A percentile compares a stretch with the other conserved stretches of the same genome.
Evolutionary conservation across 2,113 vertebrate species (phyloP).

Genomic region (Bungarus multicinctus): DNA sequence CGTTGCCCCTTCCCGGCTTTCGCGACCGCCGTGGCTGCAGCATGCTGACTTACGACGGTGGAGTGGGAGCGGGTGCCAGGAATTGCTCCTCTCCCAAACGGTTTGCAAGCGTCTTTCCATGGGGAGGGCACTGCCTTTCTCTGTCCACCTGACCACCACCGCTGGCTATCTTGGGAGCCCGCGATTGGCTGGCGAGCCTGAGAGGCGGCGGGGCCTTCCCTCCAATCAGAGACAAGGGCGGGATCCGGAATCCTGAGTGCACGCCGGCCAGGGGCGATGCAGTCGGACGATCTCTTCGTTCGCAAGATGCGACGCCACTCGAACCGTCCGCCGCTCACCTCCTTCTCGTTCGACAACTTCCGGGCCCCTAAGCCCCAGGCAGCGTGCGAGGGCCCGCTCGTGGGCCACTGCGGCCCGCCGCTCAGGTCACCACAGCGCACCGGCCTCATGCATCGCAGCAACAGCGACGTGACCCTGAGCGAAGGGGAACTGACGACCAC

Average conservation of each 20-base stretch:
- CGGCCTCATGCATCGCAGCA: constrained; percentile 81
- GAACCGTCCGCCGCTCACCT: constrained; percentile 68
- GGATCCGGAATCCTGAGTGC: not conserved
- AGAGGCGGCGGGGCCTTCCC: no score
- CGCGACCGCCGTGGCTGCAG: rapidly evolving
- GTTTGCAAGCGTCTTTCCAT: not conserved
- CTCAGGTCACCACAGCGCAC: constrained; percentile 64
- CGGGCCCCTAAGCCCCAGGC: constrained; percentile 73
- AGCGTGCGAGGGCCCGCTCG: not conserved
- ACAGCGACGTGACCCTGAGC: constrained; percentile 81
- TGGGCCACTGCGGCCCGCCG: constrained; percentile 52
- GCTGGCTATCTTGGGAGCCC: rapidly evolving
- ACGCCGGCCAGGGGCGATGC: constrained; percentile 67
- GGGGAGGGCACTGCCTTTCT: not conserved
- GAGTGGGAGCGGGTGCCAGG: not conserved
- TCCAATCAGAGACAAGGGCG: not conserved
- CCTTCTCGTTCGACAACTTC: constrained; percentile 74
- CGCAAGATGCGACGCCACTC: constrained; percentile 85
- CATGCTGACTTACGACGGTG: not conserved
- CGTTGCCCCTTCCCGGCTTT: not conserved
- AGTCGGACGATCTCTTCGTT: constrained; percentile 90
- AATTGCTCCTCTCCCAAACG: not conserved
- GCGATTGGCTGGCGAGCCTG: not conserved
- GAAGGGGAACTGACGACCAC: constrained; percentile 64
- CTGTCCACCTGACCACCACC: not conserved